Evolutionary conservation across 2,797 vertebrate genomes (phyloP).

Genomic region (Catamblyrhynchus diadema): DNA sequence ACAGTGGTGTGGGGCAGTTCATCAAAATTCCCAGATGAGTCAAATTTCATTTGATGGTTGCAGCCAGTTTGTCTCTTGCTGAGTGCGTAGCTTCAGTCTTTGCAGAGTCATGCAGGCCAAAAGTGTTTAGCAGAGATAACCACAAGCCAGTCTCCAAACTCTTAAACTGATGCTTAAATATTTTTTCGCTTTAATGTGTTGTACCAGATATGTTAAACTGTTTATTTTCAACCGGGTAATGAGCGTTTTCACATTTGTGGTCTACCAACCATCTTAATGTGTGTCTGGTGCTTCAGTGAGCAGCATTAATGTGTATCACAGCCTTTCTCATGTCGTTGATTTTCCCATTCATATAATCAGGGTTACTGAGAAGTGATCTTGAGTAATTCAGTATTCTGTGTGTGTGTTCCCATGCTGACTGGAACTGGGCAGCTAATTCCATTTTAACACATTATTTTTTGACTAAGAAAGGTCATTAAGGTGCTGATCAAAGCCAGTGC

Average conservation of each 20-base stretch:
- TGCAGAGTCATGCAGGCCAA: constrained; percentile 50
- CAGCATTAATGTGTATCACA: constrained; percentile 33
- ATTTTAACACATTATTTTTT: not conserved
- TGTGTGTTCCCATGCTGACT: not conserved
- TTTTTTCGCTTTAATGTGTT: constrained; percentile 51
- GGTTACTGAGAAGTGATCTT: not conserved
- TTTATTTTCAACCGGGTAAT: constrained; percentile 51
- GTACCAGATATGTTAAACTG: constrained; percentile 49
- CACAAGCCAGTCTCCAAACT: constrained; percentile 36
- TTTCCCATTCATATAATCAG: constrained; percentile 14
- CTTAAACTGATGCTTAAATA: constrained; percentile 46
- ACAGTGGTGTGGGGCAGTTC: not conserved
- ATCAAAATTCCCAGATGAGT: constrained; percentile 29
- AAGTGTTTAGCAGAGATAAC: constrained; percentile 55
- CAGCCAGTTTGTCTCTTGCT: constrained; percentile 39
- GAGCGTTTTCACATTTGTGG: constrained; percentile 46
- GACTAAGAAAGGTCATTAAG: not conserved
- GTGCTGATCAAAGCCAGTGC: not conserved
- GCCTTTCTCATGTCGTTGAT: not conserved
- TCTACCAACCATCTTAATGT: constrained; percentile 41
- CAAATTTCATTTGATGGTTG: constrained; percentile 30
- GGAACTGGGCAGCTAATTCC: not conserved
- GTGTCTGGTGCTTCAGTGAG: constrained; percentile 15
- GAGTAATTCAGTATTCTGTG: not conserved
- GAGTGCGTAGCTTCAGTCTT: not conserved